These are phyloP conservation scores for Palaemon carinicauda DNA, from an alignment of 1,140 invertebrate genomes.

Conservation along the genomic window DNA sequence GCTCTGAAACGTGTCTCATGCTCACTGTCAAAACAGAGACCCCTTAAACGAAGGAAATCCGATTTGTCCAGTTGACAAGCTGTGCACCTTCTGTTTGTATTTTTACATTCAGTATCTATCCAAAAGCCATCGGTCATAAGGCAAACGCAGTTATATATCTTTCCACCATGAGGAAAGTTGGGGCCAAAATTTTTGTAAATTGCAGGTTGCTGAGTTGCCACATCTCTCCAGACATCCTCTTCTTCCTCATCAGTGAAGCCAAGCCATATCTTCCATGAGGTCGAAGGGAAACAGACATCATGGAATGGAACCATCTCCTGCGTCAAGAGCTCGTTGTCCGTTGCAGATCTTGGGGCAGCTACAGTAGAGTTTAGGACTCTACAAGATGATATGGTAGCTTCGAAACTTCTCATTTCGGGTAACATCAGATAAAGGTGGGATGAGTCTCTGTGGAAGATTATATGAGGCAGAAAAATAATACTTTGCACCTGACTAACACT, in stretches of 20 bases:
- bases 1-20: background rate
- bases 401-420: constrained; percentile 13
- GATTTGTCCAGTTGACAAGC: background rate
- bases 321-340: background rate
- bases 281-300: background rate
- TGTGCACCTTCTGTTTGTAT: background rate
- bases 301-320: background rate
- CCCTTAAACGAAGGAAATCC: constrained; percentile 16
- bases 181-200: background rate
- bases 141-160: background rate
- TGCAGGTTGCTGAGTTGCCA: background rate
- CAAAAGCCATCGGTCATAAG: constrained; percentile 6
- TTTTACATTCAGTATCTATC: constrained; percentile 6
- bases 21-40: constrained; percentile 28
- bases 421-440: background rate
- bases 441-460: background rate
- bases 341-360: background rate
- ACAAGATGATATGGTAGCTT: background rate
- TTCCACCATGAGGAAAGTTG: background rate
- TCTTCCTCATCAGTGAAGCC: constrained; percentile 22
- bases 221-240: constrained; percentile 28
- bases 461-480: no score
- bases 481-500: no score
- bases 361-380: constrained; percentile 4
- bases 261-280: constrained; percentile 20